phyloP scores from a whole-genome alignment of 2,797 vertebrate genomes.

The Stomatorhinus walkeri region DNA sequence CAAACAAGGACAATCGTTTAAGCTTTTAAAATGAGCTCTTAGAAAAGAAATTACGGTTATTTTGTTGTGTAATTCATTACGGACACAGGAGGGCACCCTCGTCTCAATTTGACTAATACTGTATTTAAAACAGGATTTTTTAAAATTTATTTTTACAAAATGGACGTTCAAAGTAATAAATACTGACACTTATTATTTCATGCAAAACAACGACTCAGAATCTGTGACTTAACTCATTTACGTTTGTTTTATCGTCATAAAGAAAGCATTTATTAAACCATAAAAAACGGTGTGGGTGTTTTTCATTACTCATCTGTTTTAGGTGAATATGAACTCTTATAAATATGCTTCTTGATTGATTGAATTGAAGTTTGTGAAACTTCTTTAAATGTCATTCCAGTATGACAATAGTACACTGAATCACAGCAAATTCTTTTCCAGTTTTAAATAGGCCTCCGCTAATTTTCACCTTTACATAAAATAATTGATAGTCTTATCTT shows the following conservation, averaged over 20 bases:
- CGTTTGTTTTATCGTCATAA: neutral
- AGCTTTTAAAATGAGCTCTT: neutral
- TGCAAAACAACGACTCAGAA: neutral
- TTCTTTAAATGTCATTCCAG: neutral
- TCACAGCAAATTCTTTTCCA: slow-evolving; percentile 4
- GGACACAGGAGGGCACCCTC: neutral
- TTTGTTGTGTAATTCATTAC: neutral
- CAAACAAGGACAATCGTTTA: neutral
- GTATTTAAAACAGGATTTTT: neutral
- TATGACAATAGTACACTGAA: neutral
- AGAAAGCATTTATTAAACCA: neutral
- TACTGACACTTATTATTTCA: neutral
- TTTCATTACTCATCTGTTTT: neutral
- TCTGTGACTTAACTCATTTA: neutral
- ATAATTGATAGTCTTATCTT: neutral
- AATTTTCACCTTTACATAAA: neutral
- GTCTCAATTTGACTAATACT: neutral
- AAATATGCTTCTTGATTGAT: neutral
- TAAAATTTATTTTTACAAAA: neutral
- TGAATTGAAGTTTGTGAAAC: neutral
- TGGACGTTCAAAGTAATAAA: neutral
- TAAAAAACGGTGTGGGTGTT: neutral
- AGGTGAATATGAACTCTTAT: neutral
- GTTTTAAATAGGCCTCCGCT: neutral
- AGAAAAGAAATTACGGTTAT: neutral